A percentile compares a stretch with the other conserved stretches of the same genome.
These are phyloP conservation scores for Chymomyza caudatula DNA, from an alignment of 2,888 invertebrate genomes.

Conservation along the genomic window DNA sequence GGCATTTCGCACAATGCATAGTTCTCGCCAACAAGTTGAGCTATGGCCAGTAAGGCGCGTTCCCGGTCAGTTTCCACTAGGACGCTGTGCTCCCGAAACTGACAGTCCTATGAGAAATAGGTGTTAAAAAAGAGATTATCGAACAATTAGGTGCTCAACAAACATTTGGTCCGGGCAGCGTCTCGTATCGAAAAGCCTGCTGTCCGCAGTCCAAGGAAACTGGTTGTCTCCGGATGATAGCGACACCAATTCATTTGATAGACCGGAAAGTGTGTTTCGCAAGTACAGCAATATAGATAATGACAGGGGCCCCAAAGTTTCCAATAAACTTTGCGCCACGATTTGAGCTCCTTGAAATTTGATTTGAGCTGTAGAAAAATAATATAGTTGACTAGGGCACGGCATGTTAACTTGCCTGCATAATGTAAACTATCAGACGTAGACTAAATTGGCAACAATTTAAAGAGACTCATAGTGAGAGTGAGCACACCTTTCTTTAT, in stretches of 20 bases:
- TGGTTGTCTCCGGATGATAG: conserved; percentile 87
- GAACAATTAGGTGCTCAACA: too few species aligned
- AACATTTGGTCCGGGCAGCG: conserved; percentile 77
- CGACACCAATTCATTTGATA: conserved; percentile 90
- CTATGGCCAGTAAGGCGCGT: conserved; percentile 80
- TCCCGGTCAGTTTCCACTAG: conserved; percentile 83
- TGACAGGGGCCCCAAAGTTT: conserved; percentile 94
- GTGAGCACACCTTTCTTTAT: not conserved
- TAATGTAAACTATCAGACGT: too few species aligned
- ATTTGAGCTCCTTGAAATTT: conserved; percentile 87
- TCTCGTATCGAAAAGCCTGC: conserved; percentile 83
- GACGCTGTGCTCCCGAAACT: conserved; percentile 85
- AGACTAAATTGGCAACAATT: too few species aligned
- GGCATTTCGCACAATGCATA: conserved; percentile 73
- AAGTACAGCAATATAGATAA: conserved; percentile 88
- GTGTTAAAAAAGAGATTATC: not conserved
- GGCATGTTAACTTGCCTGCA: conserved; percentile 77
- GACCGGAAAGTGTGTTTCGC: conserved; percentile 87
- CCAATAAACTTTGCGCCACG: conserved; percentile 97
- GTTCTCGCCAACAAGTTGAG: conserved; percentile 75
- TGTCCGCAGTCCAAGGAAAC: conserved; percentile 91
- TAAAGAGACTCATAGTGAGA: not conserved
- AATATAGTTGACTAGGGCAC: too few species aligned
- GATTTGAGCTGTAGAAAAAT: conserved; percentile 76
- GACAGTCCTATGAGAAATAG: conserved; percentile 84